Evolutionary conservation across 2,797 vertebrate species (phyloP), one percentile per base, ranked within the genome.

Genomic region (Tragopan temminckii): DNA sequence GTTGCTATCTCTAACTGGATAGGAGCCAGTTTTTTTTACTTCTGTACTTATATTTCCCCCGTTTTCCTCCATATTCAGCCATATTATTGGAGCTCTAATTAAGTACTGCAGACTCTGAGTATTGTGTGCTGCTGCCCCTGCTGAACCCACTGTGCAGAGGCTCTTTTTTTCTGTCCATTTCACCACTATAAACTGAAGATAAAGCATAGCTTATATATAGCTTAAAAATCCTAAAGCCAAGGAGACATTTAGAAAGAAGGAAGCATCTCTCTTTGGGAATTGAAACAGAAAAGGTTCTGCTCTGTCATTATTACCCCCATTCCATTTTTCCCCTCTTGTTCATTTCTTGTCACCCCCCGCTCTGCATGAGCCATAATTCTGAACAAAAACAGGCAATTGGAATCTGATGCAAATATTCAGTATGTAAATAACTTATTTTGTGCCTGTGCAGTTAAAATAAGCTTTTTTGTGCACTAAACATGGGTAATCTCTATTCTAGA

Each of bases 361-460:
- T 1, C 23, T 4, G 3, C 15, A 1, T 43, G 61, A 64, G 21
- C 25, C 0, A 0, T 7, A 45, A 40, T 35, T 80, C 29, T 33
- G 48, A 83, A 75, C 53, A 27, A 53, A 53, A 74, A 3, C 10
- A 58, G 31, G n/a, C 27, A 55, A 11, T 6, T 62, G 48, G 38
- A 80, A 58, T 55, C 53, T 36, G 45, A 4, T 69, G 24, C 7
- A 3, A 62, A 43, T 62, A 80, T 40, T 82, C 23, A 75, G 5
- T 69, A 23, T 76, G 20, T 14, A 76, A 80, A 53, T 14, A 45
- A 20, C 33, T 74, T 38, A 33, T 9, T 43, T 61, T 52, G 14
- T 71, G 18, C 68, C 63, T 69, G 75, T 55, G 11, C 5, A 48
- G 43, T 53, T 88, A 64, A 59, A 88, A 55, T 23, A n/a, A 75